These are phyloP conservation scores for Aptenodytes forsteri DNA, from an alignment of 2,113 vertebrate species.

Conservation along the genomic window DNA sequence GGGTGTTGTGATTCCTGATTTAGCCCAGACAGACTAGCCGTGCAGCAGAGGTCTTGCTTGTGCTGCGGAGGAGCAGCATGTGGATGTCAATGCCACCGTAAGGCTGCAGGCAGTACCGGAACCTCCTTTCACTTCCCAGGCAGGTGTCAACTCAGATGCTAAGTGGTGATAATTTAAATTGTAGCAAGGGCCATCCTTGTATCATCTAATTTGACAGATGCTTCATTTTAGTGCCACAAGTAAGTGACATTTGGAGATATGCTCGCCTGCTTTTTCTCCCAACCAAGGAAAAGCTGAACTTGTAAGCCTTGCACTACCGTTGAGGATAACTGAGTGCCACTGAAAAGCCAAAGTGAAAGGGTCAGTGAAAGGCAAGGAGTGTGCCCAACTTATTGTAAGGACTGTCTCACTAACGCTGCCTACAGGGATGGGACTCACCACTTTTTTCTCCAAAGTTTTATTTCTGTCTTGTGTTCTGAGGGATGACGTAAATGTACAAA, in stretches of 20 bases:
- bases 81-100: no score
- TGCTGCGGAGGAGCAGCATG: not conserved
- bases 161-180: no score
- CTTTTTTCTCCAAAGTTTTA: not conserved
- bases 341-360: not conserved
- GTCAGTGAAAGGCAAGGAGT: not conserved
- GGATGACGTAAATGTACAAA: not conserved
- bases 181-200: not conserved
- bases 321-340: not conserved
- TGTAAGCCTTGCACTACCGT: fast-evolving
- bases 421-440: fast-evolving
- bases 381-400: not conserved
- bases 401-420: not conserved
- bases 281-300: not conserved
- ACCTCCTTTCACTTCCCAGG: not conserved
- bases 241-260: not conserved
- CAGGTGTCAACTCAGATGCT: not conserved
- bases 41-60: not conserved
- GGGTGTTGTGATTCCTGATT: not conserved
- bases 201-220: not conserved
- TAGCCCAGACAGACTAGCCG: not conserved
- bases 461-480: not conserved
- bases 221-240: not conserved
- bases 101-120: not conserved
- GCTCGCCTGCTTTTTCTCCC: not conserved